Conservation (phyloP, 2,113 vertebrate species). For the Talpa occidentalis region DNA sequence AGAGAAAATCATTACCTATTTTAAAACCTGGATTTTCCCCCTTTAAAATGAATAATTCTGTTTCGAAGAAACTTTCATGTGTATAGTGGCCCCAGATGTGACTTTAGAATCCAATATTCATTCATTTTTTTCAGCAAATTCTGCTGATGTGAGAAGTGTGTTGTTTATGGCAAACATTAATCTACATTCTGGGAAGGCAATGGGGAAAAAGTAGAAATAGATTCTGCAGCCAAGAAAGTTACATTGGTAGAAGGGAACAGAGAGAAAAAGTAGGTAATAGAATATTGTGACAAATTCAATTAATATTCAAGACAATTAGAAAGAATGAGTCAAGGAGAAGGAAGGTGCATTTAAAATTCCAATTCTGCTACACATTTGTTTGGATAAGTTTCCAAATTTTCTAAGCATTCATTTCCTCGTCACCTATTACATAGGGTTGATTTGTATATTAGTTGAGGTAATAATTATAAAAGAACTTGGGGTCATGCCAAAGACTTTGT, state of each 20-base stretch:
- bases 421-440: background rate
- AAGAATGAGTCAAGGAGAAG: background rate
- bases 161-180: background rate
- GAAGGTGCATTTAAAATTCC: background rate
- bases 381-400: background rate
- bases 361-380: background rate
- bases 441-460: slow-evolving; percentile 8
- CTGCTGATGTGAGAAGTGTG: background rate
- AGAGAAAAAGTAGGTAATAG: slow-evolving; percentile 1
- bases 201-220: background rate
- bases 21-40: slow-evolving; percentile 50
- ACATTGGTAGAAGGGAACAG: background rate
- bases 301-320: slow-evolving; percentile 27
- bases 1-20: slow-evolving; percentile 51
- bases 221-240: background rate
- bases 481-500: background rate
- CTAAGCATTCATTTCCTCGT: background rate
- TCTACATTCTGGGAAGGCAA: background rate
- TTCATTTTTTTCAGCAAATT: slow-evolving; percentile 18
- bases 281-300: background rate
- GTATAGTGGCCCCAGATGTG: slow-evolving; percentile 49
- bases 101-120: slow-evolving; percentile 30
- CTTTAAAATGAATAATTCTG: background rate
- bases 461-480: slow-evolving; percentile 21
- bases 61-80: slow-evolving; percentile 14